Evolutionary conservation across 2,888 invertebrate genomes (phyloP).

Genomic region (Scelioninae gen. 1): DNA sequence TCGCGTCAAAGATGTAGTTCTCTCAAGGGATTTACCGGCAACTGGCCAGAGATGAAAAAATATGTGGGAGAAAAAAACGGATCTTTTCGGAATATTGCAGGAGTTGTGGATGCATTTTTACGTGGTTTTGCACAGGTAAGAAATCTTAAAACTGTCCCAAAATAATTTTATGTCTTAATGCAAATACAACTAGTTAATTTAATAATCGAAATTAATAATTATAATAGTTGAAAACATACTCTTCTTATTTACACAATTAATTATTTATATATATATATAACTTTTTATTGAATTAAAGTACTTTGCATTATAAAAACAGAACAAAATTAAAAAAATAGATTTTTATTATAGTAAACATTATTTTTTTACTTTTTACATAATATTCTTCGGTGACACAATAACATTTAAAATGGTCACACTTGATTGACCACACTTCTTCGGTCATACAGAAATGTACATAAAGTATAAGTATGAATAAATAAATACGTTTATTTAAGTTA

Average conservation of each 20-base stretch:
- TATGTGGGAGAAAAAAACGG: conserved; percentile 75
- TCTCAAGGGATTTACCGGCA: conserved; percentile 76
- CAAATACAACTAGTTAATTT: too few species aligned
- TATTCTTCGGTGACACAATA: conserved; percentile 35
- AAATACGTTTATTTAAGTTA: conserved; percentile 32
- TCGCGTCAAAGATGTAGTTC: conserved; percentile 73
- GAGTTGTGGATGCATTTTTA: conserved; percentile 80
- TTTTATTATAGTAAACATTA: too few species aligned
- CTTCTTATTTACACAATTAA: too few species aligned
- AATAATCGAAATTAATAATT: too few species aligned
- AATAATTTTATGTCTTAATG: too few species aligned
- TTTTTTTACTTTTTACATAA: conserved; percentile 1
- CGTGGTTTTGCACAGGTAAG: conserved; percentile 83
- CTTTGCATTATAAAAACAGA: too few species aligned
- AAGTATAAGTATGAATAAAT: conserved; percentile 15
- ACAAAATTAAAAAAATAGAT: too few species aligned
- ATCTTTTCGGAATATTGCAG: conserved; percentile 77
- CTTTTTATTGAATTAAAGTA: too few species aligned
- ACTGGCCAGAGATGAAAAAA: conserved; percentile 77
- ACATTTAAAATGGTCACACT: conserved; percentile 38
- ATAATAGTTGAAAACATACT: too few species aligned
- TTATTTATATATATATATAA: too few species aligned
- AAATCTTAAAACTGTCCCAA: too few species aligned
- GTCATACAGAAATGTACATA: conserved; percentile 21
- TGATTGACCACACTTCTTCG: conserved; percentile 22